phyloP scores from a whole-genome alignment of 1,140 invertebrate species.

The Anagrus nilaparvatae region DNA sequence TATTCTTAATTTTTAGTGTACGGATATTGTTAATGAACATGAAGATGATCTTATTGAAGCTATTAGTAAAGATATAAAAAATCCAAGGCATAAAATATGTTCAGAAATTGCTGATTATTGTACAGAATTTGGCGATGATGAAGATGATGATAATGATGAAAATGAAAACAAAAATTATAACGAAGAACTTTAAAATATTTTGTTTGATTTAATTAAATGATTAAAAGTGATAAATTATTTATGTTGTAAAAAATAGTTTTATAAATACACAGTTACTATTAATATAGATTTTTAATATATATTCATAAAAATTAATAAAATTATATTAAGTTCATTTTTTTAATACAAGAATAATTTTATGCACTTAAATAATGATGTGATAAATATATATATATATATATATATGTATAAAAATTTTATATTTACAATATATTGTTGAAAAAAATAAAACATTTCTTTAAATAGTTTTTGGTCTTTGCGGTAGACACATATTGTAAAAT shows the following conservation, averaged over 20 bases:
- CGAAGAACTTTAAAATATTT: constrained; percentile 14
- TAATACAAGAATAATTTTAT: no score
- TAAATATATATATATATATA: no score
- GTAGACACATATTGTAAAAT: constrained; percentile 93
- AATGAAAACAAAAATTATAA: constrained; percentile 4
- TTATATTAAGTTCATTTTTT: no score
- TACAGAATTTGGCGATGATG: constrained; percentile 13
- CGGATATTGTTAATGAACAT: constrained; percentile 48
- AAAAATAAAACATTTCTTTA: no score
- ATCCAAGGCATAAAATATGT: constrained; percentile 17
- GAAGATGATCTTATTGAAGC: constrained; percentile 46
- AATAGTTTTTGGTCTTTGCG: constrained; percentile 54
- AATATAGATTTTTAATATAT: no score
- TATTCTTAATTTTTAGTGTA: constrained; percentile 40
- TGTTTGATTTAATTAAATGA: no score
- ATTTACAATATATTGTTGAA: no score
- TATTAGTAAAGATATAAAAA: constrained; percentile 25
- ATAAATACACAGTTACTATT: no score
- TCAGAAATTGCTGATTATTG: constrained; percentile 18
- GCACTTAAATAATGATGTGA: no score
- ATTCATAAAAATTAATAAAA: no score
- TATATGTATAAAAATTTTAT: no score
- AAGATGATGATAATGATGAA: constrained; percentile 5
- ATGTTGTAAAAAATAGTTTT: no score
- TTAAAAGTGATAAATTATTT: background rate